These are phyloP conservation scores for Aleiodes sp. DNA, from an alignment of 1,140 invertebrate species.

Conservation along the genomic window DNA sequence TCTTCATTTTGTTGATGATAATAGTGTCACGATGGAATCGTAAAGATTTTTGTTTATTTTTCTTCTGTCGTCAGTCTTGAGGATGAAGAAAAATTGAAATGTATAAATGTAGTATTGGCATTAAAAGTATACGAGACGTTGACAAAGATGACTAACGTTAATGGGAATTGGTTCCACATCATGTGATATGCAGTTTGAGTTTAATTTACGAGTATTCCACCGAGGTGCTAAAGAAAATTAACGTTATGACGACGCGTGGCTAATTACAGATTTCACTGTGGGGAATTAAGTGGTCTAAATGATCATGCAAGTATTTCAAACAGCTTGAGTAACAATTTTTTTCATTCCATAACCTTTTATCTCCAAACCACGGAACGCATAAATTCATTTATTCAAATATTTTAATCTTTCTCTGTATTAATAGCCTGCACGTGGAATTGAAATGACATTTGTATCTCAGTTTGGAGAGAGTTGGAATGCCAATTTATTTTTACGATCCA, in stretches of 20 bases:
- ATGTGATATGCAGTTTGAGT: no score
- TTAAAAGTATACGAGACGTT: no score
- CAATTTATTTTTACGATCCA: slow-evolving; percentile 28
- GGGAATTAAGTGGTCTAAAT: slow-evolving; percentile 28
- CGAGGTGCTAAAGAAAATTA: neutral
- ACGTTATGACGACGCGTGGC: slow-evolving; percentile 19
- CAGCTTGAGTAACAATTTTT: neutral
- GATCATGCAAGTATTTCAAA: slow-evolving; percentile 22
- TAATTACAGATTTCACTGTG: slow-evolving; percentile 33
- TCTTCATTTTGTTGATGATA: neutral
- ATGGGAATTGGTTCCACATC: neutral
- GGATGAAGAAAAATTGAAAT: no score
- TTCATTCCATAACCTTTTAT: neutral
- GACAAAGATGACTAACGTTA: neutral
- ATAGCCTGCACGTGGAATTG: neutral
- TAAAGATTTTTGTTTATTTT: neutral
- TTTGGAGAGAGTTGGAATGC: slow-evolving; percentile 16
- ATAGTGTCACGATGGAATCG: neutral
- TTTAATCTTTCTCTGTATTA: slow-evolving; percentile 1
- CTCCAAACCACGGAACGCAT: neutral
- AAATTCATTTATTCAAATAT: neutral
- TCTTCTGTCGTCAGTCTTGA: no score
- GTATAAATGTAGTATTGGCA: no score
- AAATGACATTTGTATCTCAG: slow-evolving; percentile 12
- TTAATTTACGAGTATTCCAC: neutral